These are phyloP conservation scores for Asarcornis scutulata DNA, from an alignment of 2,113 vertebrate genomes.

Conservation along the genomic window DNA sequence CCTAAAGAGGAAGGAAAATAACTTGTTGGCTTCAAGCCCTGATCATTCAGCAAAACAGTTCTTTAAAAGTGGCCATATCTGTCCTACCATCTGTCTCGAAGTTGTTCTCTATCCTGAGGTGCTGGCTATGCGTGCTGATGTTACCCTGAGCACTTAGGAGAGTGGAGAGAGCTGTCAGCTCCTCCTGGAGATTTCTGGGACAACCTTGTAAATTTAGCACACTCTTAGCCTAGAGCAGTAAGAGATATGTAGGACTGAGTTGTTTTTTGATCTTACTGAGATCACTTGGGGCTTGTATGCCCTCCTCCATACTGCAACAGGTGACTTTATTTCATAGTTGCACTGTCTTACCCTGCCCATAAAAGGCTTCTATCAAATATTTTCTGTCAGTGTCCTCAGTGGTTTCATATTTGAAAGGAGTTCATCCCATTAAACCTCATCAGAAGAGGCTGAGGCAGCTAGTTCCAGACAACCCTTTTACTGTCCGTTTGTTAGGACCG, in stretches of 20 bases:
- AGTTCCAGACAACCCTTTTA: not conserved
- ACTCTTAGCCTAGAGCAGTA: not conserved
- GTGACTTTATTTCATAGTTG: not conserved
- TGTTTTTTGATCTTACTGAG: not conserved
- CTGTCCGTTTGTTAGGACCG: not conserved
- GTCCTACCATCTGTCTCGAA: not conserved
- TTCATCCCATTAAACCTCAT: not conserved
- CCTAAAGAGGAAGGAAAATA: not conserved
- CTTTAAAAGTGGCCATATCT: not conserved
- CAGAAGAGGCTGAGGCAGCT: not conserved
- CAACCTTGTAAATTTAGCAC: not conserved
- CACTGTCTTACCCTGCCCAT: not conserved
- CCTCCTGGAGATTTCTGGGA: not conserved
- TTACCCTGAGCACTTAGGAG: not conserved
- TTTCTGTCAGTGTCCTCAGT: not conserved
- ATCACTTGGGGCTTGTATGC: not conserved
- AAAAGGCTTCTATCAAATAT: not conserved
- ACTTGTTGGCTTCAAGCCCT: constrained; percentile 2
- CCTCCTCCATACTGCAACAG: not conserved
- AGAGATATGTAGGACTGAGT: not conserved
- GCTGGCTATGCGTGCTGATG: not conserved
- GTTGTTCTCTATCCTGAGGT: not conserved
- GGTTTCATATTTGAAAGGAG: not conserved
- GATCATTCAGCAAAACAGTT: not conserved
- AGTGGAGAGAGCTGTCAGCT: not conserved